Evolutionary conservation across 2,113 vertebrate genomes (phyloP).

Genomic region (Romanogobio albipinnatus): DNA sequence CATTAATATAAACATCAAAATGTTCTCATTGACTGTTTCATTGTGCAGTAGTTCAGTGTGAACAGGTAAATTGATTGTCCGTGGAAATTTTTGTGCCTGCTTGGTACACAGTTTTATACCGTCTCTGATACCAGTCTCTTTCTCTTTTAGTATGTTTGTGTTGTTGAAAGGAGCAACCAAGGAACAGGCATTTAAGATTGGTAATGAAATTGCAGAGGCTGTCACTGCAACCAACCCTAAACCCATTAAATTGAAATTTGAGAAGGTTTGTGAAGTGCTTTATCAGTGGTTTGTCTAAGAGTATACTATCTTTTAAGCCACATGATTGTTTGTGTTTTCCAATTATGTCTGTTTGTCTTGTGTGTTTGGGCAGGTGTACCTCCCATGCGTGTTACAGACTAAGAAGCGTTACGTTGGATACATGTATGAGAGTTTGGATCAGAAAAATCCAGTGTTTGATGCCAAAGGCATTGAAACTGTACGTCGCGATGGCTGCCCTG

Average conservation of each 20-base stretch:
- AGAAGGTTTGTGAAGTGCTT: conserved; percentile 82
- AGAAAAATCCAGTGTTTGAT: conserved; percentile 94
- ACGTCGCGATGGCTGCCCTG: conserved; percentile 92
- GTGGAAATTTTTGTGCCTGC: neutral
- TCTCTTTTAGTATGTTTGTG: conserved; percentile 88
- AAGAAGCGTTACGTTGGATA: conserved; percentile 99
- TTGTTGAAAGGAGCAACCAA: conserved; percentile 96
- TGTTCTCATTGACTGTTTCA: neutral
- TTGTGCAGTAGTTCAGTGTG: neutral
- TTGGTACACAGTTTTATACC: neutral
- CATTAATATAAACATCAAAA: neutral
- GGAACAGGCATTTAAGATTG: conserved; percentile 97
- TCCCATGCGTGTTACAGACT: conserved; percentile 96
- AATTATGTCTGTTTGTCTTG: conserved; percentile 29
- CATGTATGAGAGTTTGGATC: conserved; percentile 95
- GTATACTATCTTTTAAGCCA: conserved; percentile 4
- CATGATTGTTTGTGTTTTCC: neutral
- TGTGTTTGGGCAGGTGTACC: conserved; percentile 84
- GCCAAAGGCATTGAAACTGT: conserved; percentile 99
- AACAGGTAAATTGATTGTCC: neutral
- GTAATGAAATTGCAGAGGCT: conserved; percentile 95
- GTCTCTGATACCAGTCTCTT: conserved; percentile 1
- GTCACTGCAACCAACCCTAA: conserved; percentile 97
- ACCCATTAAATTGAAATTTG: conserved; percentile 96
- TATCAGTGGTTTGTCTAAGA: neutral